phyloP scores from a whole-genome alignment of 2,113 vertebrate genomes.

The Potamarius usumacintae region DNA sequence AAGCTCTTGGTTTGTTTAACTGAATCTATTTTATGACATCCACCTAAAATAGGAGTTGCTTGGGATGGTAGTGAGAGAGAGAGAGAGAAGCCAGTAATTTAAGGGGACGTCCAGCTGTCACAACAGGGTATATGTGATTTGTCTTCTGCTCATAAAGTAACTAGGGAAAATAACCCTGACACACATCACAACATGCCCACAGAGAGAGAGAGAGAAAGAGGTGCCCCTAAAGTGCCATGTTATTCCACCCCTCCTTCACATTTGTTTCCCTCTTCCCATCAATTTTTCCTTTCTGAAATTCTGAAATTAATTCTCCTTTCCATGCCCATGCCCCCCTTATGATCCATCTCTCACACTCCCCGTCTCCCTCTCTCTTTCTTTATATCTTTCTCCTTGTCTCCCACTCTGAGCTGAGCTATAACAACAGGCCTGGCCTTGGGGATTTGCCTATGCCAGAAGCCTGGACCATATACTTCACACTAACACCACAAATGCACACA shows the following conservation, averaged over 20 bases:
- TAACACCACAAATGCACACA: constrained; percentile 4
- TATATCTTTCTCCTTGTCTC: background rate
- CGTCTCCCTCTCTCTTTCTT: background rate
- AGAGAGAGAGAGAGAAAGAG: background rate
- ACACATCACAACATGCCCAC: constrained; percentile 38
- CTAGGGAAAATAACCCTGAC: constrained; percentile 52
- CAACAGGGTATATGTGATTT: constrained; percentile 48
- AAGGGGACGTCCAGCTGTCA: constrained; percentile 47
- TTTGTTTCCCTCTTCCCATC: background rate
- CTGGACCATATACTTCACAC: constrained; percentile 3
- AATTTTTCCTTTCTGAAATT: background rate
- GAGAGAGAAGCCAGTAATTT: constrained; percentile 37
- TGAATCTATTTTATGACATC: background rate
- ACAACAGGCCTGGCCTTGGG: constrained; percentile 30
- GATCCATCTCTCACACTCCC: background rate
- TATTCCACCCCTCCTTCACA: background rate
- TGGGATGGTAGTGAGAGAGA: constrained; percentile 20
- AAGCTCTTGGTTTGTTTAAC: background rate
- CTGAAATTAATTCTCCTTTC: background rate
- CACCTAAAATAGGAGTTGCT: background rate
- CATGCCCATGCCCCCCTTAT: background rate
- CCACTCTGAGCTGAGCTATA: constrained; percentile 21
- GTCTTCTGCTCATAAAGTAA: constrained; percentile 52
- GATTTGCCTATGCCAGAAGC: constrained; percentile 14
- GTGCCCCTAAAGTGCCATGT: background rate